Evolutionary conservation across 2,113 vertebrate genomes (phyloP).

Genomic region (Pelusios castaneus): DNA sequence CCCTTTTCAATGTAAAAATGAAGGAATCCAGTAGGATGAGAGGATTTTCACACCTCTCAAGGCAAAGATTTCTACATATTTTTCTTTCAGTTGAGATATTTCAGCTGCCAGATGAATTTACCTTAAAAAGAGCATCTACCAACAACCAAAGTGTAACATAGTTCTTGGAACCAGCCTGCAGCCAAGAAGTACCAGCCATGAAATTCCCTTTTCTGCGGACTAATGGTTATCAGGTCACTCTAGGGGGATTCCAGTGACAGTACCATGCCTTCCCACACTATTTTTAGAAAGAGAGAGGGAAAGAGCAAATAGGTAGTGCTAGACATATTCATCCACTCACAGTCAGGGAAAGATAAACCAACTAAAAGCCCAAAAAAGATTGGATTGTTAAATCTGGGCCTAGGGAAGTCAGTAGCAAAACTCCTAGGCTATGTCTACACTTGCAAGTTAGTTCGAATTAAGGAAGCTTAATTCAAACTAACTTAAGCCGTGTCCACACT

Average conservation of each 20-base stretch:
- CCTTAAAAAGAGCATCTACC: not conserved
- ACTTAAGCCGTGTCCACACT: too few species aligned
- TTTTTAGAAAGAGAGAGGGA: not conserved
- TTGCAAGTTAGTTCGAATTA: too few species aligned
- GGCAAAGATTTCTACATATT: not conserved
- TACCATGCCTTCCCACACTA: not conserved
- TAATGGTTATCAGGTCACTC: not conserved
- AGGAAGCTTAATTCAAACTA: too few species aligned
- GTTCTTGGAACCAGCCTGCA: not conserved
- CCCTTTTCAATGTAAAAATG: not conserved
- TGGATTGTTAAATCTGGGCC: not conserved
- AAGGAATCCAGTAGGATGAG: not conserved
- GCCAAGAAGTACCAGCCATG: not conserved
- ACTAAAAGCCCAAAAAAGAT: not conserved
- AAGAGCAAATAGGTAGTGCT: not conserved
- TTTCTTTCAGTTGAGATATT: not conserved
- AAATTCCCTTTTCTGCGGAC: not conserved
- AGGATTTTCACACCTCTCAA: not conserved
- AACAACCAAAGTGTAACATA: not conserved
- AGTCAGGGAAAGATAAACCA: not conserved
- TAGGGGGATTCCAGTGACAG: not conserved
- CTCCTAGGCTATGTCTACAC: too few species aligned
- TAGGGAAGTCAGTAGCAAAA: not conserved
- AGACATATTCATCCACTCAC: not conserved
- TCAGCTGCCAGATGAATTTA: not conserved